Evolutionary conservation across 1,140 invertebrate species (phyloP).

Genomic region (Drosophila ficusphila): DNA sequence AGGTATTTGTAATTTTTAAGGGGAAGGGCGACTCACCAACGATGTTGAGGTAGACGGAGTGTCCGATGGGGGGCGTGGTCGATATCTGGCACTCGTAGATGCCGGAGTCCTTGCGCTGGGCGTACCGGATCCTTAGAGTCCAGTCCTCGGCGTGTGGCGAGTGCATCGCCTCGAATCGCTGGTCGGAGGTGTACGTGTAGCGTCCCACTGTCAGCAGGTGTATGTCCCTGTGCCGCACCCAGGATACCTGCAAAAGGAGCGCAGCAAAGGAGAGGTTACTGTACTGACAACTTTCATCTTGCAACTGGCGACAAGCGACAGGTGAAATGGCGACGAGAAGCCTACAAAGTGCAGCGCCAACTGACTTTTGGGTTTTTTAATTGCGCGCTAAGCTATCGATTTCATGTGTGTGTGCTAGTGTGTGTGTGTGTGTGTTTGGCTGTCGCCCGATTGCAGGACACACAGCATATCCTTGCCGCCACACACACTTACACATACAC

Average conservation of each 20-base stretch:
- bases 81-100: constrained; percentile 95
- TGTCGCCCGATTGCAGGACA: constrained; percentile 33
- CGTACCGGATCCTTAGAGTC: constrained; percentile 90
- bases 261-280: too few relatives aligned
- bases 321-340: constrained; percentile 6
- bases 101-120: constrained; percentile 91
- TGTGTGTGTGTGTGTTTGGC: neutral
- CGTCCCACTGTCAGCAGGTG: constrained; percentile 93
- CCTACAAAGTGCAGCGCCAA: constrained; percentile 14
- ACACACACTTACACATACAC: constrained; percentile 7
- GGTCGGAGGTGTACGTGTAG: constrained; percentile 94
- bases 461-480: neutral
- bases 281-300: too few relatives aligned
- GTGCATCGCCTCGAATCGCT: constrained; percentile 91
- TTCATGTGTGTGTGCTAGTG: constrained; percentile 11
- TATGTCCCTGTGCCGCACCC: constrained; percentile 94
- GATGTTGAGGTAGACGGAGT: constrained; percentile 90
- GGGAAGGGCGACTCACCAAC: constrained; percentile 95
- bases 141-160: constrained; percentile 91
- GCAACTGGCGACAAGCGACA: constrained; percentile 5
- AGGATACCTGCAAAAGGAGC: constrained; percentile 93
- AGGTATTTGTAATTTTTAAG: too few relatives aligned
- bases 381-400: constrained; percentile 44
- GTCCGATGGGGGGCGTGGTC: constrained; percentile 92
- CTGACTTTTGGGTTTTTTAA: constrained; percentile 41